These are phyloP conservation scores for Argynnis bischoffii DNA, from an alignment of 2,888 invertebrate species.

Conservation along the genomic window DNA sequence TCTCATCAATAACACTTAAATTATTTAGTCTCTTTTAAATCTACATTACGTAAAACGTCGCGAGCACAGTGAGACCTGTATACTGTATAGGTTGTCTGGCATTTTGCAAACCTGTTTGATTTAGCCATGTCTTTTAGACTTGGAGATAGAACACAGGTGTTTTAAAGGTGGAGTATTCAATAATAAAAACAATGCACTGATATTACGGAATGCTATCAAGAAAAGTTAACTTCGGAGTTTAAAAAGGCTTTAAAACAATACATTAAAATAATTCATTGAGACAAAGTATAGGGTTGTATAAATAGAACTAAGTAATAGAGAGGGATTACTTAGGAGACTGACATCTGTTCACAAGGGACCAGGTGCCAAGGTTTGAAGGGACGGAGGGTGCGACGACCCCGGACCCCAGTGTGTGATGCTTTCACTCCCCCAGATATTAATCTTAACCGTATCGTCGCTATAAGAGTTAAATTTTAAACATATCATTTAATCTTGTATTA, in stretches of 20 bases:
- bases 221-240: not conserved
- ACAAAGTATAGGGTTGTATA: conserved; percentile 33
- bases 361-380: conserved; percentile 72
- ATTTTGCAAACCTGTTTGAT: conserved; percentile 61
- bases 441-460: conserved; percentile 45
- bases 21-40: conserved; percentile 45
- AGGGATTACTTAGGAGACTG: conserved; percentile 55
- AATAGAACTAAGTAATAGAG: conserved; percentile 37
- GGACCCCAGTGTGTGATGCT: conserved; percentile 57
- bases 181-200: conserved; percentile 4
- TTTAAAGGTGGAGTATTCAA: conserved; percentile 28
- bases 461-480: conserved; percentile 22
- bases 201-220: not conserved
- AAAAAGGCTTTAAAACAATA: not conserved
- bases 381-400: conserved; percentile 76
- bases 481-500: no score
- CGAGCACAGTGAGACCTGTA: conserved; percentile 43
- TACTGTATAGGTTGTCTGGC: conserved; percentile 53
- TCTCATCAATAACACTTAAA: not conserved
- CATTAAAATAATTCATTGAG: conserved; percentile 17
- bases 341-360: conserved; percentile 75
- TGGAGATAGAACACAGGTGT: conserved; percentile 49
- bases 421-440: conserved; percentile 46
- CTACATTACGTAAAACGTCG: conserved; percentile 51
- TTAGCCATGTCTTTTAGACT: conserved; percentile 46